These are phyloP conservation scores for Phasianus colchicus DNA, from an alignment of 2,113 vertebrate species.

Conservation along the genomic window DNA sequence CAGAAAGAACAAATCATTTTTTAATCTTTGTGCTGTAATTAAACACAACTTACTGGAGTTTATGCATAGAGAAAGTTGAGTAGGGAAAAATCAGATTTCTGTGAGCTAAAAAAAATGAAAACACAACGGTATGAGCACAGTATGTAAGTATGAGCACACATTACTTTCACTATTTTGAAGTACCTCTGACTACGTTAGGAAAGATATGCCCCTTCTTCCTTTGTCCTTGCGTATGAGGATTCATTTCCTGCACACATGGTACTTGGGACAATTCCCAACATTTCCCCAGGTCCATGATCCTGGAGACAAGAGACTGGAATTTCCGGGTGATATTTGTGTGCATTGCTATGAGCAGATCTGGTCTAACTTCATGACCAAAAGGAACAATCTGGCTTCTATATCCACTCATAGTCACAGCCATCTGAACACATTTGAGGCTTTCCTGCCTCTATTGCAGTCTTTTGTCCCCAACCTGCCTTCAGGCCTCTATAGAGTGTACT, in stretches of 20 bases:
- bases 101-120: background rate
- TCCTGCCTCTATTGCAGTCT: background rate
- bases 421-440: background rate
- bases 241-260: background rate
- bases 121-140: background rate
- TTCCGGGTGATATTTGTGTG: background rate
- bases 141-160: background rate
- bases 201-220: background rate
- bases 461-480: background rate
- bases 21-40: slow-evolving; percentile 44
- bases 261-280: background rate
- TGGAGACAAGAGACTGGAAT: background rate
- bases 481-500: background rate
- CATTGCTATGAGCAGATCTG: background rate
- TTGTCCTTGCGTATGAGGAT: background rate
- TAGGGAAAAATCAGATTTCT: background rate
- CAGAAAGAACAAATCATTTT: slow-evolving; percentile 42
- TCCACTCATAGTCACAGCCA: background rate
- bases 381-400: background rate
- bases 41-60: slow-evolving; percentile 18
- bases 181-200: background rate
- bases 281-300: background rate
- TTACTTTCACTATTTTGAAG: background rate
- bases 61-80: slow-evolving; percentile 5
- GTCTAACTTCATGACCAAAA: background rate